Evolutionary conservation across 1,140 invertebrate species (phyloP), one percentile per base, ranked within the genome.

Genomic region (Drosophila sp.): DNA sequence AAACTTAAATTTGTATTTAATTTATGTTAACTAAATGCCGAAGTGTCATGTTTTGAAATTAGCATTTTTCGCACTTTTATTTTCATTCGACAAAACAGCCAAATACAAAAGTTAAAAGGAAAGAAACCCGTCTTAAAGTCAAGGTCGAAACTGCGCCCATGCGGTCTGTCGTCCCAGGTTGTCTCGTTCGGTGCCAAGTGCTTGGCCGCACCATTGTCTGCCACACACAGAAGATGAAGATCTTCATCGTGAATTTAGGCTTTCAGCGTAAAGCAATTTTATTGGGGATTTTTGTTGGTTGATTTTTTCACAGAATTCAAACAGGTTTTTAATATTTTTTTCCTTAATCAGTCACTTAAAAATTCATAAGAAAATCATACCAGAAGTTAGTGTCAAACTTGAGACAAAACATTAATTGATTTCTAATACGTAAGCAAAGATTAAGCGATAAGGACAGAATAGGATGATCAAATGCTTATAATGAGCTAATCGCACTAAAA

Each of bases 31-130:
- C 27, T 57, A 73, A 60, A 77, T 77, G 66, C 76, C 71, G 30
- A 71, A 79, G 79, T 69, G 44, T 44, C 30, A 67, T 40, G 30
- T 60, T 60, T 38, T 38, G 8, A 27, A 50, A 87, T 85, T 85
- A 66, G 61, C 82, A 87, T 87, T 79, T 72, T 80, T 84, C 76
- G 67, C 84, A 89, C 84, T 87, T 64, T 87, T 89, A 76, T 72
- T 89, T 89, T 89, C 84, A 44, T 82, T 66, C 30, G 60, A 66
- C 29, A 44, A 40, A 33, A 17, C 17, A 32, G 27, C 4, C 25
- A 58, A 47, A 50, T 61, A 47, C 40, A 66, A 67, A 86, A 70
- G 50, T 60, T 66, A 60, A 66, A 66, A 79, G 33, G 72, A 66
- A 79, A 50, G 23, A 82, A 73, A 69, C 73, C 57, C 54, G 64